Percentiles rank a stretch among this genome's conserved stretches.
These are phyloP conservation scores for Bos javanicus DNA, from an alignment of 2,113 vertebrate species.

Conservation along the genomic window DNA sequence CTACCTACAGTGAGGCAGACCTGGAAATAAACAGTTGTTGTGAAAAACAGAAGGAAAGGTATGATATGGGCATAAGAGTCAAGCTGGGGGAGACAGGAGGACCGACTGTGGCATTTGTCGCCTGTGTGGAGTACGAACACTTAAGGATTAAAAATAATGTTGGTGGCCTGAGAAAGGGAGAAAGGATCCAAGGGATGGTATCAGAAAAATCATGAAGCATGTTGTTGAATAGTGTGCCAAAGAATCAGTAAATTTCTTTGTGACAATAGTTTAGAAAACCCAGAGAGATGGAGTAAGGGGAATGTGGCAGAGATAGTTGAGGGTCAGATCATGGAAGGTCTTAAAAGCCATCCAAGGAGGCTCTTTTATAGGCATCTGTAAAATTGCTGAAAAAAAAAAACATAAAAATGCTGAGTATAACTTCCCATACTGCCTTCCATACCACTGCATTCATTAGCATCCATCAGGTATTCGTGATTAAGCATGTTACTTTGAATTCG, in stretches of 20 bases:
- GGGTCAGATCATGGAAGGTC: not conserved
- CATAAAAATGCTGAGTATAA: not conserved
- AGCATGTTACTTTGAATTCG: slow-evolving; percentile 61
- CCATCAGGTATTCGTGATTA: slow-evolving; percentile 55
- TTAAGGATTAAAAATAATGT: not conserved
- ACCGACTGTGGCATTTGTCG: rapidly evolving
- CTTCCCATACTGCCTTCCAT: not conserved
- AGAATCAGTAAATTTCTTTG: not conserved
- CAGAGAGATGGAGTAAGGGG: rapidly evolving
- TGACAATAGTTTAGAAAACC: not conserved
- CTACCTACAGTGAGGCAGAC: too few relatives aligned
- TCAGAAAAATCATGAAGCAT: not conserved
- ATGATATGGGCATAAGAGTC: rapidly evolving
- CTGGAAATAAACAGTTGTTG: rapidly evolving
- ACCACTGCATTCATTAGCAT: not conserved
- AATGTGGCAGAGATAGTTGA: too few relatives aligned
- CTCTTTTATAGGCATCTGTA: not conserved
- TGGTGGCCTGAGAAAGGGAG: rapidly evolving
- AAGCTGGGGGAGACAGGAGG: rapidly evolving
- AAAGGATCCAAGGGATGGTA: rapidly evolving
- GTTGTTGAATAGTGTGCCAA: rapidly evolving
- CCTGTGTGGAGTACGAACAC: not conserved
- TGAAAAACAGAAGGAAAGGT: not conserved
- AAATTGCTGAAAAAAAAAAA: not conserved
- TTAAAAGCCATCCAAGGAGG: not conserved